phyloP scores from a whole-genome alignment of 2,797 vertebrate species.

The Loriculus beryllinus region DNA sequence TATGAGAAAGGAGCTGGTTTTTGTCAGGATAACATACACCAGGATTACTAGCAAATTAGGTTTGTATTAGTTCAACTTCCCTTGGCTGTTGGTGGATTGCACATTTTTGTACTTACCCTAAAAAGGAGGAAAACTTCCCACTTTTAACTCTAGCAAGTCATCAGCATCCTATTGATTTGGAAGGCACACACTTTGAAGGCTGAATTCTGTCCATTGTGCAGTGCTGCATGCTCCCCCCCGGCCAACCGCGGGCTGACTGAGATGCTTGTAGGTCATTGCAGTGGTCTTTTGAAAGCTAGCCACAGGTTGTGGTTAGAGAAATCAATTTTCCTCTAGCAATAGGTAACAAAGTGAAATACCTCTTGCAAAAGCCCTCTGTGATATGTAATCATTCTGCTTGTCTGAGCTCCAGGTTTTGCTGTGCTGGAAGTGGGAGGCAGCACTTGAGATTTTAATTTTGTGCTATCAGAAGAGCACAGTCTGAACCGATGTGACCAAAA shows the following conservation, averaged over 20 bases:
- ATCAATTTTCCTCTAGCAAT: neutral
- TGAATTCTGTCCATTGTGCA: neutral
- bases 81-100: neutral
- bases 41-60: neutral
- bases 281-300: neutral
- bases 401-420: neutral
- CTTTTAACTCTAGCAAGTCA: neutral
- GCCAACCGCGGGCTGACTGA: neutral
- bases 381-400: neutral
- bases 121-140: neutral
- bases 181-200: neutral
- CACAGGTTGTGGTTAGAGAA: neutral
- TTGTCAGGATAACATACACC: neutral
- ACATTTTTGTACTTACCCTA: neutral
- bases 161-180: neutral
- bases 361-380: neutral
- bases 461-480: neutral
- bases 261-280: neutral
- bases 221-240: neutral
- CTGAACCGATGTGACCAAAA: neutral
- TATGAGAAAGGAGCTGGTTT: neutral
- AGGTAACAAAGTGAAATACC: neutral
- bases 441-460: conserved; percentile 13
- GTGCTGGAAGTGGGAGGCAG: neutral
- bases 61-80: neutral